Evolutionary conservation across 1,140 invertebrate genomes (phyloP).

Genomic region (Microplitis demolitor): DNA sequence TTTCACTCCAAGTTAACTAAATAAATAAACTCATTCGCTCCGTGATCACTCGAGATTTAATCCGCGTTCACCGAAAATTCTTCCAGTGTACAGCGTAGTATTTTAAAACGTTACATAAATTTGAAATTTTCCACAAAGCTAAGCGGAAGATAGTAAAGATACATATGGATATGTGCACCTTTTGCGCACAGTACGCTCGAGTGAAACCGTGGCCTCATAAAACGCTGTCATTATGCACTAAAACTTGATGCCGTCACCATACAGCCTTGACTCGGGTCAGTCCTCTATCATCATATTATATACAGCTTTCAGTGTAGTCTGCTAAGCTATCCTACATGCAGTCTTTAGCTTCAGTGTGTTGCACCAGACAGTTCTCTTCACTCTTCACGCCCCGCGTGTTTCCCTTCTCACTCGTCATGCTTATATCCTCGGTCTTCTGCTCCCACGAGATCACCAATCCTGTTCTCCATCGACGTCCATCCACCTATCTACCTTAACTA

Average conservation of each 20-base stretch:
- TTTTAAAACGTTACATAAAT: too few species aligned
- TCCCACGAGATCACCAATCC: constrained; percentile 28
- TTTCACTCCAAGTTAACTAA: too few species aligned
- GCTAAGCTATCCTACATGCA: too few species aligned
- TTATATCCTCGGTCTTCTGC: constrained; percentile 20
- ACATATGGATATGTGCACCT: background rate
- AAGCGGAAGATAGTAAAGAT: too few species aligned
- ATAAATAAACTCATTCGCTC: too few species aligned
- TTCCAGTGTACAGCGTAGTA: too few species aligned
- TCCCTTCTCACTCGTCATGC: constrained; percentile 1
- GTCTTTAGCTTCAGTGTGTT: too few species aligned
- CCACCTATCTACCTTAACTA: background rate
- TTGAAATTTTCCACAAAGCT: too few species aligned
- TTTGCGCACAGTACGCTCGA: background rate
- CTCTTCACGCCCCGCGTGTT: constrained; percentile 26
- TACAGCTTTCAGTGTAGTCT: constrained; percentile 33
- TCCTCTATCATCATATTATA: constrained; percentile 52
- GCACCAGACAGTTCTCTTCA: constrained; percentile 42
- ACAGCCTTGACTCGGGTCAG: constrained; percentile 62
- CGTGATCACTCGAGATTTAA: too few species aligned
- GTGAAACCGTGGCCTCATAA: constrained; percentile 39
- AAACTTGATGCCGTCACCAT: constrained; percentile 58
- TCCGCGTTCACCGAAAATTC: too few species aligned
- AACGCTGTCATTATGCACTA: constrained; percentile 60
- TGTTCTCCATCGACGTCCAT: constrained; percentile 1